phyloP scores from a whole-genome alignment of 2,113 vertebrate genomes.

The Cinclus mexicanus region DNA sequence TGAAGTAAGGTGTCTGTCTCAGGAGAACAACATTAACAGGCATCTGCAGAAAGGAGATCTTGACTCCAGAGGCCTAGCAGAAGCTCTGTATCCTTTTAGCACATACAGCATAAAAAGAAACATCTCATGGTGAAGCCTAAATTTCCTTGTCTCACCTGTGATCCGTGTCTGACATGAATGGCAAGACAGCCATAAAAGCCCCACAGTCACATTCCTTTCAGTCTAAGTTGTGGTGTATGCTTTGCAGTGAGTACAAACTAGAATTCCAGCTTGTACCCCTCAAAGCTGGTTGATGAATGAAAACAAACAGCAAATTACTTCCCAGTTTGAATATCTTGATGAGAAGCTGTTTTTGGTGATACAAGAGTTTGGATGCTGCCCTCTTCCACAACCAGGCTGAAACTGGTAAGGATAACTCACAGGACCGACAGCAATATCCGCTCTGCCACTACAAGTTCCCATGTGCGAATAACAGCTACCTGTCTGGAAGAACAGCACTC shows the following conservation, averaged over 20 bases:
- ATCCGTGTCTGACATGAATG: constrained; percentile 1
- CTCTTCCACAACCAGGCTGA: background rate
- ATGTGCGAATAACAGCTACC: background rate
- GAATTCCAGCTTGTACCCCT: constrained; percentile 50
- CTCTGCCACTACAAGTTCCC: background rate
- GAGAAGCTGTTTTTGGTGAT: background rate
- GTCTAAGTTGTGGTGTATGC: background rate
- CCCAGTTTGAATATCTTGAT: constrained; percentile 25
- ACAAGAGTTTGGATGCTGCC: background rate
- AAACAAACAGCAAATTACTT: constrained; percentile 34
- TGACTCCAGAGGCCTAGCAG: constrained; percentile 22
- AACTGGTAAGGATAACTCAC: background rate
- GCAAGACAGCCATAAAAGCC: constrained; percentile 51
- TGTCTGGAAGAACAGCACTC: background rate
- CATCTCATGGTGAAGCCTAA: background rate
- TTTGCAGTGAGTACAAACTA: constrained; percentile 10
- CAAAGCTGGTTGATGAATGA: constrained; percentile 22
- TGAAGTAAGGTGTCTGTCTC: constrained; percentile 33
- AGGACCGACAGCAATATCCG: background rate
- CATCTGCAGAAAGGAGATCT: constrained; percentile 46
- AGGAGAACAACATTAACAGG: constrained; percentile 62
- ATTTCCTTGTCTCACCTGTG: constrained; percentile 21
- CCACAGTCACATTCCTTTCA: background rate
- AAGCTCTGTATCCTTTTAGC: constrained; percentile 41
- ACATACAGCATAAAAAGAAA: constrained; percentile 5